phyloP scores from a whole-genome alignment of 2,888 invertebrate genomes.

The Homarus gammarus region DNA sequence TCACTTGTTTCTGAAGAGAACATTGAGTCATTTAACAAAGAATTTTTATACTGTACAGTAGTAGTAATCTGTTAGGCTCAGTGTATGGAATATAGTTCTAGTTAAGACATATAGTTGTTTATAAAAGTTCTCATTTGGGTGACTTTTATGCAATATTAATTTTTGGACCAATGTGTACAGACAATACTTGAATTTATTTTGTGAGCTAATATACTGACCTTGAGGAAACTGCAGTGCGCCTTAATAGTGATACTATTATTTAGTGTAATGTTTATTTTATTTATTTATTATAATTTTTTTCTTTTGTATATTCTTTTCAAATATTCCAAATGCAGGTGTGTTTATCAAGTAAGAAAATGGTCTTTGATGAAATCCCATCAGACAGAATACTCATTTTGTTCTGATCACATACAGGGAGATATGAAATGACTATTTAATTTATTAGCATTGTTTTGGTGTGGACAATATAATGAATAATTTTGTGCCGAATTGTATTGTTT shows the following conservation, averaged over 20 bases:
- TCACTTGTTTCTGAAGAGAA: too few species aligned
- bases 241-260: neutral
- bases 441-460: neutral
- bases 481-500: neutral
- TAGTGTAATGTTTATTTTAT: neutral
- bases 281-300: neutral
- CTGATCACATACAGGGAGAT: too few species aligned
- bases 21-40: too few species aligned
- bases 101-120: too few species aligned
- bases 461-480: neutral
- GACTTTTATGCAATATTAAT: too few species aligned
- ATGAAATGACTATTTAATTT: too few species aligned
- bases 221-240: neutral
- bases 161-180: neutral
- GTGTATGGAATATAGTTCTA: too few species aligned
- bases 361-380: neutral
- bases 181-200: neutral
- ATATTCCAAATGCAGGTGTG: too few species aligned
- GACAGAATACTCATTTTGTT: neutral
- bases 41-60: too few species aligned
- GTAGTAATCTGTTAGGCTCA: too few species aligned
- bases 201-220: neutral
- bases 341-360: neutral
- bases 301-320: neutral
- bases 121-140: too few species aligned